Base-by-base conservation (phyloP, 2,797 vertebrate genomes). In the Esox masquinongy region DNA sequence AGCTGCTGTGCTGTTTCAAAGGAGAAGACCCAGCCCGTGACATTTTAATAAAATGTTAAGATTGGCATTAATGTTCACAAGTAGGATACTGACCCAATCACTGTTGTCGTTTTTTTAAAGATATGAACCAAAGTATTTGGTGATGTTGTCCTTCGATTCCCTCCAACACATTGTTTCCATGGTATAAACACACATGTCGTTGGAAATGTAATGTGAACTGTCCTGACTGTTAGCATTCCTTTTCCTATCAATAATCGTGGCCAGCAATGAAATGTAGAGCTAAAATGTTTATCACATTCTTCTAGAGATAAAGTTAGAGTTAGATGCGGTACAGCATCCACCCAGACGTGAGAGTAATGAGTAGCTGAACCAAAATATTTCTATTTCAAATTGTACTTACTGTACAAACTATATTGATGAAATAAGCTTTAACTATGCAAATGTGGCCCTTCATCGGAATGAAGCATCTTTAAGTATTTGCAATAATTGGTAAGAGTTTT, bases 131-230 rank as follows among this genome's bases (percentile, higher is more conserved):
- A 39, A 22, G 34, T 69, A 69, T 69, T 69, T 49, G n/a, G 39
- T 17, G 34, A 36, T 47, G 39, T 47, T 69, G 39, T 24, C n/a
- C 19, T 22, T 36, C 68, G 51, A 59, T 59, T 59, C 56, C 56
- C n/a, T 59, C 3, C 8, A 6, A 26, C n/a, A 61, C 22, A 47
- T 50, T 70, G 43, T 74, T 70, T 66, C 72, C 39, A 79, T 61
- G 47, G 59, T 69, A 78, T 73, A 79, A 81, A 81, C 53, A 24
- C n/a, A 63, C 85, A 87, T 79, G 81, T 86, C 83, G 79, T 79
- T 69, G 63, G 82, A 82, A 24, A 84, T 76, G 26, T 39, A 80
- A 72, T 63, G 15, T 72, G 50, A 53, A 61, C 68, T 61, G 77
- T 72, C 81, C 83, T 81, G 47, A 47, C 43, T 11, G 51, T 87